Conservation (phyloP, 2,797 vertebrate species). For the Pangasius macronema region DNA sequence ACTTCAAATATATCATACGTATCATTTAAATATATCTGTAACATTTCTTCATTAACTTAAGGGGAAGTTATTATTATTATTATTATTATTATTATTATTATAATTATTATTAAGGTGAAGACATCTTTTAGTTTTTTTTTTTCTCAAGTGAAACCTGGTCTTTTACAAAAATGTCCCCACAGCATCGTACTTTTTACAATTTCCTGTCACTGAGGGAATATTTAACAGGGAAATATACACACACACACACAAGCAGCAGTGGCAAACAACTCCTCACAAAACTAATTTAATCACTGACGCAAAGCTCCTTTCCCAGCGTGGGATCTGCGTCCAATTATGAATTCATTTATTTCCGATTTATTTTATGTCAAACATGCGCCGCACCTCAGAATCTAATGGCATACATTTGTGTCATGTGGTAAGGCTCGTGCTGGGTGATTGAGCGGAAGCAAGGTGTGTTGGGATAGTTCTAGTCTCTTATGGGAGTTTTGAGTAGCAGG, state of each 20-base stretch:
- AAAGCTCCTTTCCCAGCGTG: conserved; percentile 65
- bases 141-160: not conserved
- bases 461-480: conserved; percentile 42
- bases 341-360: conserved; percentile 73
- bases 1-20: not conserved
- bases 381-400: conserved; percentile 54
- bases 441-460: conserved; percentile 45
- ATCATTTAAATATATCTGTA: not conserved
- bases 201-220: conserved; percentile 28
- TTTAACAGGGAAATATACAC: conserved; percentile 29
- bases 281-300: conserved; percentile 71
- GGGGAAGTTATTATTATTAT: not conserved
- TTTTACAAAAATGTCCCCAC: conserved; percentile 3
- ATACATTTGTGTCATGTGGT: conserved; percentile 53
- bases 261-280: conserved; percentile 69
- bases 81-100: not conserved
- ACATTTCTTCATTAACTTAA: not conserved
- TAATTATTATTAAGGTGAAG: not conserved
- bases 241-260: conserved; percentile 48
- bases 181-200: conserved; percentile 3
- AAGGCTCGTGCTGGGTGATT: conserved; percentile 56
- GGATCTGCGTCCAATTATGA: conserved; percentile 68
- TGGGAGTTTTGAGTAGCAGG: conserved; percentile 41
- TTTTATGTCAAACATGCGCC: conserved; percentile 66
- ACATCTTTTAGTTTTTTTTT: not conserved